A percentile compares a stretch with the other conserved stretches of the same genome.
Conservation (phyloP, 2,113 vertebrate genomes). For the Microcebus jonahi region DNA sequence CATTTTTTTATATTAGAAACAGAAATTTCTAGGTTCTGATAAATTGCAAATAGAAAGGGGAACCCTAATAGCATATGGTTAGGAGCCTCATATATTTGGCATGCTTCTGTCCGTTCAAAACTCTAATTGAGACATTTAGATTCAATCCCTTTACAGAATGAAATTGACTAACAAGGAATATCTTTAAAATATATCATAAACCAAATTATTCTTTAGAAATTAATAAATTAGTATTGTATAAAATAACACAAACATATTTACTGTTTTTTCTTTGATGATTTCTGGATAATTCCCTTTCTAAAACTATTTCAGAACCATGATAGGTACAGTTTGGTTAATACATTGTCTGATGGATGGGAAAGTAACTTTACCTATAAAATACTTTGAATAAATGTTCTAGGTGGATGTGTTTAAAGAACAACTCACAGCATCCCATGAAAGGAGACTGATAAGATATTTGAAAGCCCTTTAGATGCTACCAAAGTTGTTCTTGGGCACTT, state of each 20-base stretch:
- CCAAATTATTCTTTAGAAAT: background rate
- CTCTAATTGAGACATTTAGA: too few species aligned
- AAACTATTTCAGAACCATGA: background rate
- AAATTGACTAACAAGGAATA: background rate
- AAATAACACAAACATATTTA: background rate
- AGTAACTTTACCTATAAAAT: slow-evolving; percentile 62
- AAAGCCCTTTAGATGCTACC: slow-evolving; percentile 72
- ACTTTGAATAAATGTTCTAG: slow-evolving; percentile 70
- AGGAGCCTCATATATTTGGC: background rate
- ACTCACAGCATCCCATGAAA: slow-evolving; percentile 29
- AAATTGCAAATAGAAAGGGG: background rate
- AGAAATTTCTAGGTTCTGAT: background rate
- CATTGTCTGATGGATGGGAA: slow-evolving; percentile 18
- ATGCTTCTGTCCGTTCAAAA: background rate
- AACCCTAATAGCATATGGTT: rapidly evolving
- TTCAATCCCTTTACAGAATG: background rate
- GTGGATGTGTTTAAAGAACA: slow-evolving; percentile 65
- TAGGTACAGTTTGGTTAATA: slow-evolving; percentile 30
- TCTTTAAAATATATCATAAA: background rate
- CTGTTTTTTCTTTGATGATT: background rate
- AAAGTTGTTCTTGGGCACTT: slow-evolving; percentile 85
- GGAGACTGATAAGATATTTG: slow-evolving; percentile 72
- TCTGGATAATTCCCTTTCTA: background rate
- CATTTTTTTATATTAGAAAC: background rate
- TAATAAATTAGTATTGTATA: background rate